Evolutionary conservation across 1,140 invertebrate species (phyloP), one percentile per base, ranked within the genome.

Genomic region (Zeugodacus cucurbitae): DNA sequence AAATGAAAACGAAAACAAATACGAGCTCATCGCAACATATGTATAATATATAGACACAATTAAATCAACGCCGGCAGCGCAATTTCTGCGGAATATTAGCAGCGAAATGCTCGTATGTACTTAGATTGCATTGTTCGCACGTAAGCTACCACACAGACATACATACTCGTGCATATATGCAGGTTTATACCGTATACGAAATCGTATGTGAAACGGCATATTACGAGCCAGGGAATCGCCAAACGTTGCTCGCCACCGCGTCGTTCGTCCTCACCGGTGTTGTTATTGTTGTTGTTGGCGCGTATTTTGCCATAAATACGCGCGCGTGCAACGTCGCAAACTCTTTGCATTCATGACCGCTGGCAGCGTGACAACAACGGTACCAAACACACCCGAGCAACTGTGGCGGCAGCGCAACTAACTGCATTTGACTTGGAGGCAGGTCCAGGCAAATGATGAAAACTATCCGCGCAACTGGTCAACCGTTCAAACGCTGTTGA

Each of bases 241-340:
- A 48, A 26, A n/a, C 22, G 41, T 0, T 22, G 37, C 26, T 82
- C 41, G 74, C 74, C 26, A 34, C 41, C 17, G 41, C 58, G 58
- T 8, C 14, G 74, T 44, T 44, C 41, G 74, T 17, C 22, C 26
- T 82, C 26, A 29, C n/a, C 26, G 32, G 29, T 70, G 64, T 26
- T 70, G 14, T 54, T 70, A 32, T 70, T 70, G 32, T 70, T 48
- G 41, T 22, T 82, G 74, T 48, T 82, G 41, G 74, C 22, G 22
- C 29, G 20, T 54, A 78, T 44, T 82, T 82, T 82, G 37, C 74
- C 26, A 82, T 82, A 82, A 82, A 82, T 82, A 82, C 74, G 74
- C 41, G 74, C 37, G 74, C 74, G 41, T 54, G 22, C 41, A 82
- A 82, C 37, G 10, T 48, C 74, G 11, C 11, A 48, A 82, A 82